Evolutionary conservation across 2,888 invertebrate genomes (phyloP), one percentile per base, ranked within the genome.

Genomic region (Amphimallon solstitiale): DNA sequence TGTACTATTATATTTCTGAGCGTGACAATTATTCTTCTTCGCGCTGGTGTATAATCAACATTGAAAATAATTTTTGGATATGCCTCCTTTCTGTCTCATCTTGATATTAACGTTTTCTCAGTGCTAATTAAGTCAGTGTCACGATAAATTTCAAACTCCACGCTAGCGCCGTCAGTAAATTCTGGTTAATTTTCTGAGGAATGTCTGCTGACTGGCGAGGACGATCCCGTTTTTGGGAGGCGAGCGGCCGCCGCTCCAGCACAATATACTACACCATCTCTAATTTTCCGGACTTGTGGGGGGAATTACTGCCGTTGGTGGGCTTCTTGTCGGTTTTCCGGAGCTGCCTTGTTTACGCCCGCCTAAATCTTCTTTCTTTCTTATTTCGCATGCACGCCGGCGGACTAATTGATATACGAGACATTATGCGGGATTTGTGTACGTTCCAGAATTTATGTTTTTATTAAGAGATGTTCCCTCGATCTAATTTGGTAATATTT

Each of bases 111-210:
- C 52, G 37, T 52, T 52, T 52, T 35, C 35, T 34, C 52, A 35
- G 35, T 35, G 52, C 52, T 52, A 52, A 52, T 52, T 52, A 52
- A 52, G 52, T 52, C 52, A 34, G 15, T 37, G 52, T 52, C 52
- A 35, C 52, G 37, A 52, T 52, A 52, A 52, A 52, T 52, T 52
- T 52, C 52, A 35, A 52, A 52, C 52, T 52, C 37, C 52, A 52
- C 35, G 52, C 52, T 34, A 52, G 19, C 37, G 37, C 19, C 17
- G 52, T 52, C 52, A 34, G 35, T 52, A 52, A 52, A 52, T 35
- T 52, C 37, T 15, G 37, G 52, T 52, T 52, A 52, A 52, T 52
- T 52, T 52, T 52, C 52, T 37, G 52, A 52, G 52, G 52, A 52
- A 52, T 52, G 52, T 37, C 52, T 29, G 29, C 29, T 29, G 29